phyloP scores from a whole-genome alignment of 2,888 invertebrate species.

The Aromia moschata region DNA sequence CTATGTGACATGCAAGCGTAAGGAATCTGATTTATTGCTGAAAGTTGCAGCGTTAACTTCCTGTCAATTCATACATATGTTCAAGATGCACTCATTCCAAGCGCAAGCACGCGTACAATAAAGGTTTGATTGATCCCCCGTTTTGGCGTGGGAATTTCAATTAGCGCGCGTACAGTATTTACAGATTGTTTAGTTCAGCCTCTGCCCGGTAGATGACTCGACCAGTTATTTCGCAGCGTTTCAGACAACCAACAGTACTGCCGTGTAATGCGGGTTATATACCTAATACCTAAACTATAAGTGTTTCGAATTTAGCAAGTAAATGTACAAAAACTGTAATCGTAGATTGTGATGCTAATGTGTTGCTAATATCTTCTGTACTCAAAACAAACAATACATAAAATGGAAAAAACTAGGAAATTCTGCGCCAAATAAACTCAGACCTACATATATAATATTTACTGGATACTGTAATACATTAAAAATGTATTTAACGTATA shows the following conservation, averaged over 20 bases:
- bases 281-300: conserved; percentile 9
- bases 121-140: neutral
- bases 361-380: no score
- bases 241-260: conserved; percentile 10
- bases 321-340: no score
- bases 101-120: conserved; percentile 7
- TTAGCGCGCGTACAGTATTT: neutral
- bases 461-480: no score
- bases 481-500: no score
- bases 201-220: neutral
- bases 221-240: neutral
- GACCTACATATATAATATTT: no score
- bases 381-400: no score
- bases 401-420: no score
- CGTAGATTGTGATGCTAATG: no score
- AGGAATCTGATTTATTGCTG: conserved; percentile 33
- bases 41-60: conserved; percentile 12
- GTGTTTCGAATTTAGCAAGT: no score
- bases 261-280: neutral
- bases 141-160: neutral
- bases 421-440: no score
- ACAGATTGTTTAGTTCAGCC: neutral
- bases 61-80: conserved; percentile 17
- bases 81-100: conserved; percentile 6
- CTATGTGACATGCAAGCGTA: conserved; percentile 29